Conservation (phyloP, 2,888 invertebrate genomes). For the Eledona agricola region DNA sequence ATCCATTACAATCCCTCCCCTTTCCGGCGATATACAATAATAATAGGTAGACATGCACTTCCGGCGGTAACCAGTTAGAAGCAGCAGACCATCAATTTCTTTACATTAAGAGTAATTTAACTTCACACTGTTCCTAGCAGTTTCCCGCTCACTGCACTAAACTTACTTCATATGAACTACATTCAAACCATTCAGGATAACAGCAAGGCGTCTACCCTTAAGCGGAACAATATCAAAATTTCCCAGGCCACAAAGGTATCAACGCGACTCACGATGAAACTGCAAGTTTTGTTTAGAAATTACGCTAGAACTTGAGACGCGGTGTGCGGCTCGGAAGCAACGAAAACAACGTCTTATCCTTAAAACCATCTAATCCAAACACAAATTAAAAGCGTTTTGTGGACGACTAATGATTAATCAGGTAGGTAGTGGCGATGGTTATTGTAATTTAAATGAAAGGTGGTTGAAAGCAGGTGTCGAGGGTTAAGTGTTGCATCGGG, state of each 20-base stretch:
- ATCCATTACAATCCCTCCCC: constrained; percentile 19
- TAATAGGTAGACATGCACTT: constrained; percentile 34
- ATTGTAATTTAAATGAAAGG: constrained; percentile 28
- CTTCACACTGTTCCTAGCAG: constrained; percentile 25
- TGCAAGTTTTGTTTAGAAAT: constrained; percentile 12
- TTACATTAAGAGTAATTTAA: constrained; percentile 35
- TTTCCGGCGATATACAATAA: constrained; percentile 26
- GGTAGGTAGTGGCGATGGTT: constrained; percentile 22
- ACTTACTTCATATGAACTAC: constrained; percentile 25
- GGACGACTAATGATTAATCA: constrained; percentile 33
- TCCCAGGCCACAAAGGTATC: constrained; percentile 13
- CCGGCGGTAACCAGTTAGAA: constrained; percentile 22
- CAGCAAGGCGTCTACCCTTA: constrained; percentile 25
- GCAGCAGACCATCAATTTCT: constrained; percentile 32
- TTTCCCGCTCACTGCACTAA: constrained; percentile 18
- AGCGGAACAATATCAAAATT: constrained; percentile 29
- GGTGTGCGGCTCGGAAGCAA: too few species aligned
- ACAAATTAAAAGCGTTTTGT: too few species aligned
- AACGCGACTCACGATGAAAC: too few species aligned
- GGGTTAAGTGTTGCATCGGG: constrained; percentile 5
- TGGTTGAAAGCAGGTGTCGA: constrained; percentile 29
- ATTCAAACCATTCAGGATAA: constrained; percentile 28
- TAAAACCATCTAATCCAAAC: too few species aligned
- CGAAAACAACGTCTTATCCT: too few species aligned
- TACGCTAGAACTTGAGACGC: too few species aligned